These are phyloP conservation scores for Nebria salina DNA, from an alignment of 2,888 invertebrate species.

Conservation along the genomic window DNA sequence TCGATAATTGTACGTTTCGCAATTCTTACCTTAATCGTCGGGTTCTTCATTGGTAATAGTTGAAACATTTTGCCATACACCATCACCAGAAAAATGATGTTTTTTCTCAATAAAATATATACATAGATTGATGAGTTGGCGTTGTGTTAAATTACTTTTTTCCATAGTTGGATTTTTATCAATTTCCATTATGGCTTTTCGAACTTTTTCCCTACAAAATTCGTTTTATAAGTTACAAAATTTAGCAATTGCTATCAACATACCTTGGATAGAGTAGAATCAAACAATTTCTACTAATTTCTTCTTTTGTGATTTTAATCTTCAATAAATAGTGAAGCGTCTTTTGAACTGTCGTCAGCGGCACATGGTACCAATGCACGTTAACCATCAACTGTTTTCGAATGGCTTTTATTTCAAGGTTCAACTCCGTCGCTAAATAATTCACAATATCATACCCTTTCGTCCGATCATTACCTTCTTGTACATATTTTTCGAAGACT, in stretches of 20 bases:
- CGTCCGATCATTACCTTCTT: slow-evolving; percentile 68
- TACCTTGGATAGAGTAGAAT: slow-evolving; percentile 77
- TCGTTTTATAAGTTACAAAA: neutral
- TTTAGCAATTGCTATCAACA: neutral
- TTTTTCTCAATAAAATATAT: slow-evolving; percentile 78
- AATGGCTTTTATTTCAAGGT: slow-evolving; percentile 55
- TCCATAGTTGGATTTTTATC: slow-evolving; percentile 49
- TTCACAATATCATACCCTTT: slow-evolving; percentile 62
- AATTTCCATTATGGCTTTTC: slow-evolving; percentile 52
- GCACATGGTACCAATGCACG: slow-evolving; percentile 72
- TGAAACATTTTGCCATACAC: slow-evolving; percentile 67
- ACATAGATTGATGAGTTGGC: slow-evolving; percentile 70
- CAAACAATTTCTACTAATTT: slow-evolving; percentile 71
- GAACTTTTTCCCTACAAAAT: slow-evolving; percentile 56
- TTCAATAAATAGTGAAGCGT: slow-evolving; percentile 68
- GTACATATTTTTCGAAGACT: slow-evolving; percentile 61
- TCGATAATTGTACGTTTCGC: slow-evolving; percentile 2
- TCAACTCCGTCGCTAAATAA: slow-evolving; percentile 61
- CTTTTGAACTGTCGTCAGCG: slow-evolving; percentile 68
- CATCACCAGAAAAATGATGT: slow-evolving; percentile 80
- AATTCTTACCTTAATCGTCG: slow-evolving; percentile 7
- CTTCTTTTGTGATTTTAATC: slow-evolving; percentile 64
- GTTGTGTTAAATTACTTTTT: slow-evolving; percentile 51
- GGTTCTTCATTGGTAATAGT: neutral
- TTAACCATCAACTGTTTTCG: slow-evolving; percentile 65